A percentile compares a stretch with the other conserved stretches of the same genome.
These are phyloP conservation scores for Iguana delicatissima DNA, from an alignment of 2,797 vertebrate species.

Conservation along the genomic window DNA sequence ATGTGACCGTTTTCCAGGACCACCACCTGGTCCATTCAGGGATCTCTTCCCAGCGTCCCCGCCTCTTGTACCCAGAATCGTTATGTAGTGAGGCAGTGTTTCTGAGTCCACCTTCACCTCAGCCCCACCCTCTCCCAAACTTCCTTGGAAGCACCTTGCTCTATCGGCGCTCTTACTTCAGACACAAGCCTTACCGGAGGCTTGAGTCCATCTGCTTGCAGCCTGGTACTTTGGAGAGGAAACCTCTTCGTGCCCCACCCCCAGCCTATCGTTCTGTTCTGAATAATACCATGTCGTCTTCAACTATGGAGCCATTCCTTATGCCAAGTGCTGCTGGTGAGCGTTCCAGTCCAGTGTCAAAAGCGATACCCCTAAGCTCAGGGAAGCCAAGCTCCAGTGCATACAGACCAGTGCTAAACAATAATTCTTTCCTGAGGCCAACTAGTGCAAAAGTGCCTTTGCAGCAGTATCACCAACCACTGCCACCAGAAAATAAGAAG, in stretches of 20 bases:
- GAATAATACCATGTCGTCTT: constrained; percentile 80
- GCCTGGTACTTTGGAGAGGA: constrained; percentile 63
- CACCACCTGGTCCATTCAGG: constrained; percentile 72
- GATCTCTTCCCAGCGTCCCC: constrained; percentile 71
- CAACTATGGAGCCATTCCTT: constrained; percentile 74
- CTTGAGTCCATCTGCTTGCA: constrained; percentile 71
- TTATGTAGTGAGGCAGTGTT: constrained; percentile 60
- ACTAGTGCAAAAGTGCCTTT: constrained; percentile 88
- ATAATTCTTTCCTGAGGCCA: constrained; percentile 73
- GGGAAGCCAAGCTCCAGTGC: constrained; percentile 77
- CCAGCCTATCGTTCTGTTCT: constrained; percentile 63
- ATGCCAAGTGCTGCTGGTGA: constrained; percentile 68
- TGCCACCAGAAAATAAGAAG: constrained; percentile 72
- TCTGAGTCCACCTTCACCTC: constrained; percentile 38
- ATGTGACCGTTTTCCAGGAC: constrained; percentile 69
- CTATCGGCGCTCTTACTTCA: constrained; percentile 68
- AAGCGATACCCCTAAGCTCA: constrained; percentile 65
- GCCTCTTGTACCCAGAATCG: constrained; percentile 66
- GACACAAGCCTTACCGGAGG: constrained; percentile 68
- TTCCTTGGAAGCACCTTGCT: constrained; percentile 64
- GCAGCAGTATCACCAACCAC: constrained; percentile 53
- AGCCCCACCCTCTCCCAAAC: constrained; percentile 56
- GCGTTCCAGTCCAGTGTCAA: constrained; percentile 56
- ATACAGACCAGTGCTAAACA: constrained; percentile 76
- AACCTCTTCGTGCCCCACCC: constrained; percentile 62